Evolutionary conservation across 2,888 invertebrate species (phyloP).

Genomic region (Eubasilissa splendida): DNA sequence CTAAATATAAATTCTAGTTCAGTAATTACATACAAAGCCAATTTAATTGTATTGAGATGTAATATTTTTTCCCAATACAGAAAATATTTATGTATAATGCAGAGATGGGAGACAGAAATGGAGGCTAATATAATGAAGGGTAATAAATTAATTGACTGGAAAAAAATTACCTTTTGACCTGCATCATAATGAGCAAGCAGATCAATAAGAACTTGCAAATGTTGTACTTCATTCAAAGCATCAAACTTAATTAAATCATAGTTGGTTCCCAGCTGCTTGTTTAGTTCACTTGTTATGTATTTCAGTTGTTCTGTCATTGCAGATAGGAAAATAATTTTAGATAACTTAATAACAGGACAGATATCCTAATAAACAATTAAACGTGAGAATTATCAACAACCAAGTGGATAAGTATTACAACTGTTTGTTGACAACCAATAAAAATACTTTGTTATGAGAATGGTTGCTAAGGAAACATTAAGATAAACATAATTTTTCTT

Average conservation of each 20-base stretch:
- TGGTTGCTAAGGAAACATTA: conserved; percentile 1
- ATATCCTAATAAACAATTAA: background rate
- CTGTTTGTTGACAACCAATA: background rate
- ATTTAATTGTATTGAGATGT: too few relatives aligned
- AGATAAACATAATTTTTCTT: too few relatives aligned
- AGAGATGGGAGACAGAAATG: too few relatives aligned
- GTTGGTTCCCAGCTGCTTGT: conserved; percentile 79
- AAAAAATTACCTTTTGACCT: conserved; percentile 72
- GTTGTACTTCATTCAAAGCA: conserved; percentile 80
- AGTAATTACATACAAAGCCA: too few relatives aligned
- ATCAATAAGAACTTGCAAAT: conserved; percentile 85
- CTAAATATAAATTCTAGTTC: too few relatives aligned
- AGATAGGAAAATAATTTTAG: background rate
- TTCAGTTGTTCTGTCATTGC: conserved; percentile 79
- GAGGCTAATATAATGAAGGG: too few relatives aligned
- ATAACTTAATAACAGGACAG: background rate
- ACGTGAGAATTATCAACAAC: background rate
- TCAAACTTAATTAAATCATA: conserved; percentile 91
- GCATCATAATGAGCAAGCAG: conserved; percentile 82
- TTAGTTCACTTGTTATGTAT: conserved; percentile 81
- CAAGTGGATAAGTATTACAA: background rate
- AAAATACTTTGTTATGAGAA: conserved; percentile 16
- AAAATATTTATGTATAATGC: too few relatives aligned
- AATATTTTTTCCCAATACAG: too few relatives aligned
- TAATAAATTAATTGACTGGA: background rate